Conservation (phyloP, 2,888 invertebrate species). For the Carabus problematicus region DNA sequence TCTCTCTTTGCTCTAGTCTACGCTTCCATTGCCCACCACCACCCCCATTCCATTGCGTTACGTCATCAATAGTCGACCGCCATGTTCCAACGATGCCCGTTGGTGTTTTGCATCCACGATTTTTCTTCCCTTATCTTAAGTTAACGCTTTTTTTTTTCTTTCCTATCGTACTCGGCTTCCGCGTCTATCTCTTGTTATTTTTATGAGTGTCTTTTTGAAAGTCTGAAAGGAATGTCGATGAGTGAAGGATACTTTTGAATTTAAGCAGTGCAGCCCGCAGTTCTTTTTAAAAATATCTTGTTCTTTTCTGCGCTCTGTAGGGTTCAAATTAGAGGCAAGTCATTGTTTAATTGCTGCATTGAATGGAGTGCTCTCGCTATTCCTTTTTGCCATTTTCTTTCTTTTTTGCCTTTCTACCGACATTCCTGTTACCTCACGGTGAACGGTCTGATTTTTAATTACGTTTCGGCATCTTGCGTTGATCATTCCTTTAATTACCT, state of each 20-base stretch:
- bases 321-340: conserved; percentile 7
- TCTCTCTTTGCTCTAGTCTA: no score
- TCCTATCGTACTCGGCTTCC: conserved; percentile 2
- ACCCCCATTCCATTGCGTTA: neutral
- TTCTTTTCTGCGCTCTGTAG: neutral
- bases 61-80: conserved; percentile 22
- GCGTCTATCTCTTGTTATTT: conserved; percentile 18
- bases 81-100: conserved; percentile 16
- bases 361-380: conserved; percentile 1
- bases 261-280: neutral
- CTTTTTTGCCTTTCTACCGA: neutral
- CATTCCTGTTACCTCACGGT: neutral
- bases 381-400: neutral
- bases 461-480: neutral
- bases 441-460: conserved; percentile 6
- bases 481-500: neutral
- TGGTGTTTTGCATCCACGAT: conserved; percentile 21
- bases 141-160: conserved; percentile 11
- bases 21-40: neutral
- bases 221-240: conserved; percentile 2
- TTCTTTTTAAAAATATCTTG: neutral
- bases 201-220: conserved; percentile 13
- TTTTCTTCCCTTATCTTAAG: conserved; percentile 25
- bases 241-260: conserved; percentile 8
- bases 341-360: conserved; percentile 20